Evolutionary conservation across 2,888 invertebrate genomes (phyloP).

Genomic region (Entomobrya proxima): DNA sequence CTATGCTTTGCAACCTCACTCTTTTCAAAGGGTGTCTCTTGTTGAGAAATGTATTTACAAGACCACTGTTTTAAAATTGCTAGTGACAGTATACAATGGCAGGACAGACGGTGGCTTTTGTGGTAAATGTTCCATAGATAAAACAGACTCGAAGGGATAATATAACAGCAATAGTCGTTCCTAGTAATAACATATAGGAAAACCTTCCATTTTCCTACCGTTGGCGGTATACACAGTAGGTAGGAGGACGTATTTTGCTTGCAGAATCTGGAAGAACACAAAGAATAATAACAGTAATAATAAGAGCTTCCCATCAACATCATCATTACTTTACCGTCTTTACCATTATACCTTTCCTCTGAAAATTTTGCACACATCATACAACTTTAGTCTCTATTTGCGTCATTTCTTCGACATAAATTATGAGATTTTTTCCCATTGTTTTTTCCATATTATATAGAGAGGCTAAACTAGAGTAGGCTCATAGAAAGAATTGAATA

Average conservation of each 20-base stretch:
- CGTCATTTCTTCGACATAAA: conserved; percentile 54
- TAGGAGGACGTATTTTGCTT: neutral
- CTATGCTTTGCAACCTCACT: neutral
- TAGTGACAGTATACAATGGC: conserved; percentile 40
- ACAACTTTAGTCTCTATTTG: conserved; percentile 23
- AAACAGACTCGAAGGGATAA: neutral
- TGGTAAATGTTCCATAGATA: conserved; percentile 62
- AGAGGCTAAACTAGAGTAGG: too few relatives aligned
- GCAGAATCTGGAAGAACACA: conserved; percentile 49
- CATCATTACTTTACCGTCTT: conserved; percentile 51
- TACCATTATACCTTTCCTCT: conserved; percentile 30
- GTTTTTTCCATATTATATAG: neutral
- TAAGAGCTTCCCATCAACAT: conserved; percentile 50
- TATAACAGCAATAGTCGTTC: neutral
- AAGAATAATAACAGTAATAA: conserved; percentile 58
- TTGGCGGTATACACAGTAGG: neutral
- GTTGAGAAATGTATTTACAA: neutral
- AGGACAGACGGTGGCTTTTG: conserved; percentile 55
- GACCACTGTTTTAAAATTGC: conserved; percentile 32
- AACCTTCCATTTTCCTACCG: conserved; percentile 42
- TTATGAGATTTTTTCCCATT: conserved; percentile 35
- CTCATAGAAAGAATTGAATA: conserved; percentile 34
- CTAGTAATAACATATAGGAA: conserved; percentile 28
- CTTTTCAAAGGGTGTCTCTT: neutral
- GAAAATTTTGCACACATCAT: conserved; percentile 36